A percentile compares a stretch with the other conserved stretches of the same genome.
Conservation (phyloP, 2,113 vertebrate species). For the Engraulis encrasicolus region DNA sequence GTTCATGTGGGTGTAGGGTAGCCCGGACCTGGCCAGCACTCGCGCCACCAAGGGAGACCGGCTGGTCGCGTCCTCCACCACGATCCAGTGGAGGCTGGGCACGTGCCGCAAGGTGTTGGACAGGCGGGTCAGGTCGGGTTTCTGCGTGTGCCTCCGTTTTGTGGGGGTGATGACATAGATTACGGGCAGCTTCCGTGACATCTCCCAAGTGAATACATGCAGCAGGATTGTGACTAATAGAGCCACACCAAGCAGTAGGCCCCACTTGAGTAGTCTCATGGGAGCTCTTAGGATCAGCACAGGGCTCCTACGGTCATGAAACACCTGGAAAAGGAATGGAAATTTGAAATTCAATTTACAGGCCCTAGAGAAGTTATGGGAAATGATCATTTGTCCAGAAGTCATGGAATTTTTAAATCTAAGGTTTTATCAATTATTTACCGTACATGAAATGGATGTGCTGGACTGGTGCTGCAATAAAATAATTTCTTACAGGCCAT, state of each 20-base stretch:
- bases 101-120: constrained; percentile 91
- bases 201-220: not conserved
- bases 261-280: not conserved
- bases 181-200: constrained; percentile 64
- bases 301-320: too few species aligned
- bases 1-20: constrained; percentile 90
- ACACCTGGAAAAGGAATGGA: too few species aligned
- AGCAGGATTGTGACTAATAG: not conserved
- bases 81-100: constrained; percentile 91
- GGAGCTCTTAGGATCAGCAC: not conserved
- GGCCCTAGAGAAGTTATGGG: too few species aligned
- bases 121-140: constrained; percentile 91
- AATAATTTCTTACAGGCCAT: too few species aligned
- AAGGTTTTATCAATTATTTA: too few species aligned
- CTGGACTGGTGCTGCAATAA: too few species aligned
- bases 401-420: too few species aligned
- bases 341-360: too few species aligned
- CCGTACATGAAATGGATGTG: too few species aligned
- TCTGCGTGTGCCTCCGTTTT: constrained; percentile 88
- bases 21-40: constrained; percentile 81
- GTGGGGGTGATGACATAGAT: constrained; percentile 88
- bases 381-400: too few species aligned
- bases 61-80: constrained; percentile 87
- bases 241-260: not conserved
- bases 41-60: constrained; percentile 81